These are phyloP conservation scores for Eublepharis macularius DNA, from an alignment of 2,113 vertebrate species.

Conservation along the genomic window DNA sequence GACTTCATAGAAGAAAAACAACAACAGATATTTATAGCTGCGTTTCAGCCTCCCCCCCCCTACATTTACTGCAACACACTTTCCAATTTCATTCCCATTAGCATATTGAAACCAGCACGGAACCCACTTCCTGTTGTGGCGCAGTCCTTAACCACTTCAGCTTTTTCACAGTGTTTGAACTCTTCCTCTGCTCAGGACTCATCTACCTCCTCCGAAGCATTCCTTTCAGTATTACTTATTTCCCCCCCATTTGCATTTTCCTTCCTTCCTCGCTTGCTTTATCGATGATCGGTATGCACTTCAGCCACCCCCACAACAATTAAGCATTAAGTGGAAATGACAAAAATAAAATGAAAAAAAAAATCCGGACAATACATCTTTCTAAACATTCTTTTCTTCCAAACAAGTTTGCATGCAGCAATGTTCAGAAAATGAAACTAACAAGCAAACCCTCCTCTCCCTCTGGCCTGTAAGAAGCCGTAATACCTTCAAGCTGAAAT, in stretches of 20 bases:
- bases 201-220: conserved; percentile 63
- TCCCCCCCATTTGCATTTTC: conserved; percentile 67
- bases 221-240: conserved; percentile 64
- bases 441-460: not conserved
- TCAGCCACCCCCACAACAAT: conserved; percentile 60
- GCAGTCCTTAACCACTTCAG: conserved; percentile 72
- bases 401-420: not conserved
- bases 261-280: conserved; percentile 56
- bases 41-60: conserved; percentile 73
- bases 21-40: conserved; percentile 77
- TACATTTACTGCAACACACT: conserved; percentile 80
- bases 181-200: not conserved
- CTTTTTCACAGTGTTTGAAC: conserved; percentile 55
- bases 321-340: conserved; percentile 26
- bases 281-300: conserved; percentile 60
- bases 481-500: too few relatives aligned
- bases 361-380: not conserved
- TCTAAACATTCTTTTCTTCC: conserved; percentile 22
- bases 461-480: not conserved
- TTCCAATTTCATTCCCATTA: conserved; percentile 80
- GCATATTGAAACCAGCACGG: conserved; percentile 71
- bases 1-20: conserved; percentile 76
- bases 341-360: not conserved
- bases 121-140: conserved; percentile 80
- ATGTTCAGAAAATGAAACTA: not conserved